Percentiles rank a stretch among this genome's conserved stretches.
phyloP scores from a whole-genome alignment of 2,888 invertebrate genomes.

The Parthenolecanium corni region DNA sequence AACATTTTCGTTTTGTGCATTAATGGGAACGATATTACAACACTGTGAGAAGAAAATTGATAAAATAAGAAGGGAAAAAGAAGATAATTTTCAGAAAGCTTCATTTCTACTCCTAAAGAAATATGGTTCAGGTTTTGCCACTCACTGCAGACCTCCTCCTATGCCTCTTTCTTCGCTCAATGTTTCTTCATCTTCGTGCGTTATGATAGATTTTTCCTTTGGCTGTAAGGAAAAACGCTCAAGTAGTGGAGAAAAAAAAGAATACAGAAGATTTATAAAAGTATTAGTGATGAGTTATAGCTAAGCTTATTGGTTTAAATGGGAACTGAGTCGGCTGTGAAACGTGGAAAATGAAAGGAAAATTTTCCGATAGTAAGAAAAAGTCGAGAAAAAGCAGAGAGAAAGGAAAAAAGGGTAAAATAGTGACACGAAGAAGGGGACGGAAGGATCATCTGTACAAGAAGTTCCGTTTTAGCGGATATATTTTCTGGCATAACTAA shows the following conservation, averaged over 20 bases:
- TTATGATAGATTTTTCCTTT: conserved; percentile 11
- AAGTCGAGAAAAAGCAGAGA: neutral
- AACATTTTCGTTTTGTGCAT: neutral
- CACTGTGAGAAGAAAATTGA: neutral
- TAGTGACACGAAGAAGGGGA: too few relatives aligned
- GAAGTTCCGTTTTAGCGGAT: too few relatives aligned
- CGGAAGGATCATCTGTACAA: too few relatives aligned
- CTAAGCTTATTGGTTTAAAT: conserved; percentile 16
- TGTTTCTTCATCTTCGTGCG: neutral
- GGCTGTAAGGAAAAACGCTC: conserved; percentile 6
- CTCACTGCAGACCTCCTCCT: neutral
- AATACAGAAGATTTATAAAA: conserved; percentile 15
- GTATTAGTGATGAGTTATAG: conserved; percentile 18
- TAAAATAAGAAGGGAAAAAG: neutral
- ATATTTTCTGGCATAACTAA: too few relatives aligned
- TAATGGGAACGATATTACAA: neutral
- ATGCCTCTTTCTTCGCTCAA: too few relatives aligned
- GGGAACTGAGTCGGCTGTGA: conserved; percentile 8
- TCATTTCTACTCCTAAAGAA: neutral
- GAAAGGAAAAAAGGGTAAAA: neutral
- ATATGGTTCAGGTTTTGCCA: conserved; percentile 1
- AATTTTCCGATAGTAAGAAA: conserved; percentile 2
- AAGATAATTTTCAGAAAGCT: conserved; percentile 11
- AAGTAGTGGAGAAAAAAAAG: conserved; percentile 8
- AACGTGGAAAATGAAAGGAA: conserved; percentile 4